Evolutionary conservation across 2,888 invertebrate genomes (phyloP).

Genomic region (Perizoma flavofasciatum): DNA sequence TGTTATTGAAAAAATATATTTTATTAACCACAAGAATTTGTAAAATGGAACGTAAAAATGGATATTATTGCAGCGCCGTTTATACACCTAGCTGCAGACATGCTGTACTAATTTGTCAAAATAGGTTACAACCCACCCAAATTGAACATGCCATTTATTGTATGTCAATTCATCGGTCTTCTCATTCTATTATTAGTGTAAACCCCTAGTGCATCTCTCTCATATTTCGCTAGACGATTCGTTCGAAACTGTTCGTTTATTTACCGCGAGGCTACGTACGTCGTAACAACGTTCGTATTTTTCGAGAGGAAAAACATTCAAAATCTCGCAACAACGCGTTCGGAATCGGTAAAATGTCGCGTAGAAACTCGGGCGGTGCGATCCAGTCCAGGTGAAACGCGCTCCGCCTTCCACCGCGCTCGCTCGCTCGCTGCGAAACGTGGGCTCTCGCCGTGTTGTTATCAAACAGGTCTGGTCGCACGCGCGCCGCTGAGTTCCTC

Average conservation of each 20-base stretch:
- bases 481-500: slow-evolving; percentile 1
- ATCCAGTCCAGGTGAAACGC: slow-evolving; percentile 67
- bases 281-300: slow-evolving; percentile 69
- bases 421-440: slow-evolving; percentile 51
- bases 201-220: slow-evolving; percentile 30
- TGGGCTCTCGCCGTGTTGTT: slow-evolving; percentile 62
- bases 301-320: slow-evolving; percentile 54
- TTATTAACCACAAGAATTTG: not conserved
- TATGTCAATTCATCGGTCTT: slow-evolving; percentile 45
- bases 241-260: slow-evolving; percentile 42
- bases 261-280: slow-evolving; percentile 75
- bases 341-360: slow-evolving; percentile 61
- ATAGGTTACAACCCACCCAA: slow-evolving; percentile 69
- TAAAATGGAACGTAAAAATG: slow-evolving; percentile 53
- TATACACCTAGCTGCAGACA: slow-evolving; percentile 73
- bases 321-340: slow-evolving; percentile 43
- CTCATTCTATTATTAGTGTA: slow-evolving; percentile 52
- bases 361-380: slow-evolving; percentile 51
- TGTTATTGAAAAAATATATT: too few species aligned
- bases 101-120: slow-evolving; percentile 78
- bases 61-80: slow-evolving; percentile 51
- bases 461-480: slow-evolving; percentile 62
- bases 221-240: slow-evolving; percentile 51
- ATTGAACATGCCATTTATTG: slow-evolving; percentile 40
- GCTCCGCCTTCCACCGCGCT: slow-evolving; percentile 47